phyloP scores from a whole-genome alignment of 2,113 vertebrate species.

The Anguilla rostrata region DNA sequence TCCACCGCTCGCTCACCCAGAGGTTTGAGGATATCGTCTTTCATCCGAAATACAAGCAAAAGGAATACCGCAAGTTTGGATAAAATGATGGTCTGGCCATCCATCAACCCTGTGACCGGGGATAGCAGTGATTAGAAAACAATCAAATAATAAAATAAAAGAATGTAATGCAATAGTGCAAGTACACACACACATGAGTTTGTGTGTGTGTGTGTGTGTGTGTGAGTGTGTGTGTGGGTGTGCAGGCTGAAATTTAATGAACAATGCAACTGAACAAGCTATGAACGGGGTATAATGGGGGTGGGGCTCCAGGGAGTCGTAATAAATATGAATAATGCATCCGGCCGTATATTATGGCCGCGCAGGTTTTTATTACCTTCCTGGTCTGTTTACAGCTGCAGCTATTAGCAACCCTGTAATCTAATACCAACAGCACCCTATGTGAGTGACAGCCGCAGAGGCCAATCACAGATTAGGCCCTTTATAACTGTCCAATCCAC shows the following conservation, averaged over 20 bases:
- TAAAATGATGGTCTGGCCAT: background rate
- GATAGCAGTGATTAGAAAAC: background rate
- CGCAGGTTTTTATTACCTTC: conserved; percentile 46
- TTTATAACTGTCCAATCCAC: conserved; percentile 46
- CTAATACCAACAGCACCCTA: conserved; percentile 39
- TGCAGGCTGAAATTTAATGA: background rate
- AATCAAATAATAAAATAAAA: background rate
- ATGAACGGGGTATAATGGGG: background rate
- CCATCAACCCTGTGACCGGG: background rate
- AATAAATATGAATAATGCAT: conserved; percentile 27
- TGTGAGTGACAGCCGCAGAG: conserved; percentile 47
- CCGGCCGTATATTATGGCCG: conserved; percentile 28
- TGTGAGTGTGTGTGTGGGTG: background rate
- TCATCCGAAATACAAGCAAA: background rate
- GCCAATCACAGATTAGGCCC: conserved; percentile 41
- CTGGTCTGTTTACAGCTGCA: conserved; percentile 50
- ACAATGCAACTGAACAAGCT: conserved; percentile 3
- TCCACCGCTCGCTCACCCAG: background rate
- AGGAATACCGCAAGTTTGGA: background rate
- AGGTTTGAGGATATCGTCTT: background rate
- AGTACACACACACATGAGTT: no score
- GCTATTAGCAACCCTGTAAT: conserved; percentile 63
- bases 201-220: no score
- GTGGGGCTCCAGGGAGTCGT: background rate
- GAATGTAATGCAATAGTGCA: background rate